These are phyloP conservation scores for Ptilonorhynchus violaceus DNA, from an alignment of 2,113 vertebrate genomes.

Conservation along the genomic window DNA sequence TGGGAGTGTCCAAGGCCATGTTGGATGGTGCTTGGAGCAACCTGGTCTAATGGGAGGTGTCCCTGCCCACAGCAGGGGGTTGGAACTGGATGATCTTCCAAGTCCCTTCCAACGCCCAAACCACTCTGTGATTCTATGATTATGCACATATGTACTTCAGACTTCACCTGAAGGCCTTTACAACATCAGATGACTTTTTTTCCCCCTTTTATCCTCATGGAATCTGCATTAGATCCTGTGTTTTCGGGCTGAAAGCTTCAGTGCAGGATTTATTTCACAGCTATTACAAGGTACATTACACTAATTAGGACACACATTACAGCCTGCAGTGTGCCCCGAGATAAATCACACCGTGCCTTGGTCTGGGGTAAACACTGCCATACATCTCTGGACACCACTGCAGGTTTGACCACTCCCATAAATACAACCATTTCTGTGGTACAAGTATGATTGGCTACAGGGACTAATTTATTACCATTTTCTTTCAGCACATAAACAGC, in stretches of 20 bases:
- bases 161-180: neutral
- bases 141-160: fast-evolving
- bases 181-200: fast-evolving
- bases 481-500: neutral
- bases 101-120: neutral
- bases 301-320: neutral
- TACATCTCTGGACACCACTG: slow-evolving; percentile 9
- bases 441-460: neutral
- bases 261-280: slow-evolving; percentile 15
- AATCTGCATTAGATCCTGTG: neutral
- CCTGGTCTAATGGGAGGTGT: neutral
- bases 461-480: slow-evolving; percentile 22
- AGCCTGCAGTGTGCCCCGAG: neutral
- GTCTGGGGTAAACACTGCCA: neutral
- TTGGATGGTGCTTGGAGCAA: fast-evolving
- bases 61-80: neutral
- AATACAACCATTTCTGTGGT: neutral
- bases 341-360: neutral
- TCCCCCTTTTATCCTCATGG: fast-evolving
- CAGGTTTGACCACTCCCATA: slow-evolving; percentile 18
- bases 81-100: neutral
- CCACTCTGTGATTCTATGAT: too few species aligned
- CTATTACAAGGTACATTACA: slow-evolving; percentile 10
- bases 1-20: neutral
- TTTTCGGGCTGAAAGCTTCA: neutral